Percentiles rank a stretch among this genome's conserved stretches.
phyloP scores from a whole-genome alignment of 2,797 vertebrate genomes.

The Knipowitschia caucasica region DNA sequence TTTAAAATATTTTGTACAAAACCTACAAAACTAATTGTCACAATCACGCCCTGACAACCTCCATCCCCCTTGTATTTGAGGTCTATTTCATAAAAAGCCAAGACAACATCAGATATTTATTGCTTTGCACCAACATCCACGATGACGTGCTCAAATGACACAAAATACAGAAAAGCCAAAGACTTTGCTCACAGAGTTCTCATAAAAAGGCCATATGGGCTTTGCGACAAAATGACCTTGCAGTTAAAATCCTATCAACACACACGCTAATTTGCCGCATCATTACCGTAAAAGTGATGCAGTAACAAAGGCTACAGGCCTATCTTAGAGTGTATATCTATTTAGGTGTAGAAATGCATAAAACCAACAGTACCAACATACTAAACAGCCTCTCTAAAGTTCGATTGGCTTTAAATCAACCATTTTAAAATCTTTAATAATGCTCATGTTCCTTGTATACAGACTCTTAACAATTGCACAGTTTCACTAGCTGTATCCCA shows the following conservation, averaged over 20 bases:
- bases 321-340: slow-evolving; percentile 26
- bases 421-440: no score
- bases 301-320: slow-evolving; percentile 60
- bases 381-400: background rate
- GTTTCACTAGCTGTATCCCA: no score
- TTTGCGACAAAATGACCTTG: slow-evolving; percentile 68
- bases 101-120: slow-evolving; percentile 23
- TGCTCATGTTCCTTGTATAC: no score
- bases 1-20: slow-evolving; percentile 22
- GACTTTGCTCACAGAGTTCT: slow-evolving; percentile 38
- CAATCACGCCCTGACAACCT: slow-evolving; percentile 20
- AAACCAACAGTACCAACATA: no score
- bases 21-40: slow-evolving; percentile 27
- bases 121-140: slow-evolving; percentile 6
- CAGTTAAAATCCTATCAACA: slow-evolving; percentile 73
- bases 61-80: slow-evolving; percentile 25
- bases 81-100: slow-evolving; percentile 45
- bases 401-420: no score
- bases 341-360: background rate
- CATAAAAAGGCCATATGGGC: slow-evolving; percentile 46
- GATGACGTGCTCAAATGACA: slow-evolving; percentile 23
- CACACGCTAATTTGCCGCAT: slow-evolving; percentile 75
- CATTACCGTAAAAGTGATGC: slow-evolving; percentile 76
- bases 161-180: slow-evolving; percentile 34
- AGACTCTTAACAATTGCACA: no score